These are phyloP conservation scores for Lepeophtheirus salmonis DNA, from an alignment of 1,140 invertebrate genomes.

Conservation along the genomic window DNA sequence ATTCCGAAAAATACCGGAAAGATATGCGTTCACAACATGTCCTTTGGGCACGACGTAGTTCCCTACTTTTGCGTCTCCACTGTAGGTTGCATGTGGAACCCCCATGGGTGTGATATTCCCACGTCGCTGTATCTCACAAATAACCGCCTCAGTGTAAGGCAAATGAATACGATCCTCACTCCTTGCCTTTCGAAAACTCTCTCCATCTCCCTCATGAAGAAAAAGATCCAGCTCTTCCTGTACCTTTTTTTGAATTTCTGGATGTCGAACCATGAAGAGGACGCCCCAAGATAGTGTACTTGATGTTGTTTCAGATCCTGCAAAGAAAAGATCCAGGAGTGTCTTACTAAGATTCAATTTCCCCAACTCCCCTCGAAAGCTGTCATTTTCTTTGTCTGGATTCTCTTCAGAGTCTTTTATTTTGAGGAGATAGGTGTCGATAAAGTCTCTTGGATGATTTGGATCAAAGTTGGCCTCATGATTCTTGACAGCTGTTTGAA, in stretches of 20 bases:
- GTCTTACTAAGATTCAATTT: constrained; percentile 21
- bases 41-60: constrained; percentile 38
- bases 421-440: constrained; percentile 28
- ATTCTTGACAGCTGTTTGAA: constrained; percentile 23
- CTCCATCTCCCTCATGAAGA: background rate
- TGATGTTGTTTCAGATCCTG: constrained; percentile 20
- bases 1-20: background rate
- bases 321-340: constrained; percentile 20
- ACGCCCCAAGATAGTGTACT: constrained; percentile 18
- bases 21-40: constrained; percentile 32
- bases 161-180: constrained; percentile 26
- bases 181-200: background rate
- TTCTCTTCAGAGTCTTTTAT: constrained; percentile 21
- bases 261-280: constrained; percentile 19
- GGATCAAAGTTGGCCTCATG: constrained; percentile 26
- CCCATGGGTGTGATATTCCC: constrained; percentile 22
- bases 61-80: constrained; percentile 22
- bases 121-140: constrained; percentile 47
- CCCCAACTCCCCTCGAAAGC: constrained; percentile 1
- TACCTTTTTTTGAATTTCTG: constrained; percentile 18
- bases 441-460: constrained; percentile 28
- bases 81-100: constrained; percentile 15
- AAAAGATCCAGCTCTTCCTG: constrained; percentile 20
- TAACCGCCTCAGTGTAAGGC: constrained; percentile 39
- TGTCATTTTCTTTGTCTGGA: background rate